These are phyloP conservation scores for Bombus impatiens DNA, from an alignment of 1,140 invertebrate genomes.

Conservation along the genomic window DNA sequence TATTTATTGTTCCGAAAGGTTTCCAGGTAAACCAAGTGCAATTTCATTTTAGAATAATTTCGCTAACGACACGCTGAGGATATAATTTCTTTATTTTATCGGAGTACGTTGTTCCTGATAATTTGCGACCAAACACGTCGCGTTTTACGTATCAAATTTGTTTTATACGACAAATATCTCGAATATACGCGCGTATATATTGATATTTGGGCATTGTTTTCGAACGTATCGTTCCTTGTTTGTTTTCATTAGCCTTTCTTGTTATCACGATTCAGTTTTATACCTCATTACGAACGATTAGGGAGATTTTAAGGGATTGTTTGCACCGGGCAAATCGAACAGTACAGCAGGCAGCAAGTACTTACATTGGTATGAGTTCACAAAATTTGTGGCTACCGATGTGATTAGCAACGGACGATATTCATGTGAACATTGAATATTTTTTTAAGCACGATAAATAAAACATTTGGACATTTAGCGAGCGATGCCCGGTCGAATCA, in stretches of 20 bases:
- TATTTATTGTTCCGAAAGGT: not conserved
- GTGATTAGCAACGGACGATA: not conserved
- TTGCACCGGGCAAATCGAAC: not conserved
- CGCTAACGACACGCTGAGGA: not conserved
- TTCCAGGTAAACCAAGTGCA: not conserved
- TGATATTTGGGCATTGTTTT: not conserved
- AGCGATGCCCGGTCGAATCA: slow-evolving; percentile 64
- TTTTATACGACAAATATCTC: not conserved
- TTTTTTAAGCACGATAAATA: slow-evolving; percentile 50
- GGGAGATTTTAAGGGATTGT: not conserved
- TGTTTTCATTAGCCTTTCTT: slow-evolving; percentile 27
- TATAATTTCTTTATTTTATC: not conserved
- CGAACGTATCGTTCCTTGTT: not conserved
- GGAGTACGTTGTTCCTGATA: slow-evolving; percentile 4
- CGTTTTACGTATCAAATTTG: not conserved
- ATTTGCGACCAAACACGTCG: not conserved
- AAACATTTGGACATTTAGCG: slow-evolving; percentile 66
- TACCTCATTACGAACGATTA: not conserved
- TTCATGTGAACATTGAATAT: not conserved
- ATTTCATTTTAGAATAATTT: slow-evolving; percentile 15
- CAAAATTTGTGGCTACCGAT: slow-evolving; percentile 8
- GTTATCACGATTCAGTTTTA: not conserved
- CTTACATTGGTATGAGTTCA: not conserved
- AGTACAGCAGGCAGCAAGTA: not conserved
- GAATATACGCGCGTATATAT: not conserved